Percentiles rank a stretch among this genome's conserved stretches.
Conservation (phyloP, 2,888 invertebrate genomes). For the Drosophila anceps region DNA sequence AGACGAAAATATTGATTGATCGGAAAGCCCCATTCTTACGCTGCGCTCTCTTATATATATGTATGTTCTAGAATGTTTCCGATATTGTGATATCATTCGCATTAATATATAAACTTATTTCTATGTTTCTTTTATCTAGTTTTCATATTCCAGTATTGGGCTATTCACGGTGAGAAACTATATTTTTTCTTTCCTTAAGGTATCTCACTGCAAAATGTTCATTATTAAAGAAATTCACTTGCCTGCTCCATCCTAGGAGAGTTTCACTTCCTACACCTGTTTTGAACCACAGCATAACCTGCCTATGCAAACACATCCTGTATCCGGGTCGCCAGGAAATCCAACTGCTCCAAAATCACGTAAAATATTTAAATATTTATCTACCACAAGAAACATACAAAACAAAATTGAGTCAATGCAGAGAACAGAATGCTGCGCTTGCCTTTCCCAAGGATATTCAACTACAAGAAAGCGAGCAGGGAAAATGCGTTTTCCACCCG, state of each 20-base stretch:
- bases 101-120: not conserved
- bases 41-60: not conserved
- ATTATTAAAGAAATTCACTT: not conserved
- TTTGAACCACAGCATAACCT: constrained; percentile 35
- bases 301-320: constrained; percentile 68
- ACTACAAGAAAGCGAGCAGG: constrained; percentile 57
- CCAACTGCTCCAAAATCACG: constrained; percentile 73
- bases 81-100: not conserved
- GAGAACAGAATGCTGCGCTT: constrained; percentile 15
- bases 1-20: not conserved
- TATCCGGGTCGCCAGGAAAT: constrained; percentile 70
- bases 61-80: not conserved
- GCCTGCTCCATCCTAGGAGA: constrained; percentile 11
- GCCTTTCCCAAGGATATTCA: constrained; percentile 80
- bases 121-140: not conserved
- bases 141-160: not conserved
- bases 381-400: constrained; percentile 35
- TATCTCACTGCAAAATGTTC: not conserved
- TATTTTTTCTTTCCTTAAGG: not conserved
- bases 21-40: not conserved
- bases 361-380: constrained; percentile 69
- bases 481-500: constrained; percentile 57
- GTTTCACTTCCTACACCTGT: constrained; percentile 59
- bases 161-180: no score
- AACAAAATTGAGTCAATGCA: constrained; percentile 4